These are phyloP conservation scores for Melanotaenia parkinsoni DNA, from an alignment of 2,797 vertebrate species.

Conservation along the genomic window DNA sequence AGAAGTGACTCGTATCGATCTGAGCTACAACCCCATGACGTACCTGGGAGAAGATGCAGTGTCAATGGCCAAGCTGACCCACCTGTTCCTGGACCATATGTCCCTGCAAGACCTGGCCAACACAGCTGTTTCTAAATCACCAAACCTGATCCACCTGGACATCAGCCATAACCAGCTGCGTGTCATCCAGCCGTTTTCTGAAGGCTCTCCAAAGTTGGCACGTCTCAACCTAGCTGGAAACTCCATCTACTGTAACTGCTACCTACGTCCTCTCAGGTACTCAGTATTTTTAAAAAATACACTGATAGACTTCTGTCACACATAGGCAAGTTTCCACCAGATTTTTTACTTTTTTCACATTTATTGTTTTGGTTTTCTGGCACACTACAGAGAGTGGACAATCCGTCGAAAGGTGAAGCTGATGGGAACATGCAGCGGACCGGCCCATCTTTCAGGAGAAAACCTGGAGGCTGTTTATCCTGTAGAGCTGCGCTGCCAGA, in stretches of 20 bases:
- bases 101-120: slow-evolving; percentile 90
- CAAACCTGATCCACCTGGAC: slow-evolving; percentile 86
- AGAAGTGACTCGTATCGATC: slow-evolving; percentile 84
- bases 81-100: slow-evolving; percentile 90
- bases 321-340: not conserved
- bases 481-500: slow-evolving; percentile 85
- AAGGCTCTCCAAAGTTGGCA: slow-evolving; percentile 79
- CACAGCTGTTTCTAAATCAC: slow-evolving; percentile 84
- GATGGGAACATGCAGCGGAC: slow-evolving; percentile 84
- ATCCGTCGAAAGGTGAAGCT: slow-evolving; percentile 78
- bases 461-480: slow-evolving; percentile 85
- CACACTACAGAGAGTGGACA: slow-evolving; percentile 82
- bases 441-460: slow-evolving; percentile 84
- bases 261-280: slow-evolving; percentile 84
- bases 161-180: slow-evolving; percentile 90
- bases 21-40: slow-evolving; percentile 94
- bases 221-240: slow-evolving; percentile 88
- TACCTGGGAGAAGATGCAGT: slow-evolving; percentile 88
- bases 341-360: not conserved
- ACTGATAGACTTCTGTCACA: not conserved
- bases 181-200: slow-evolving; percentile 83
- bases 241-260: slow-evolving; percentile 91
- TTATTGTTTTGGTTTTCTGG: not conserved
- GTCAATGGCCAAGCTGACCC: slow-evolving; percentile 88
- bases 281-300: not conserved